phyloP scores from a whole-genome alignment of 2,113 vertebrate species.

The Marmota monax region DNA sequence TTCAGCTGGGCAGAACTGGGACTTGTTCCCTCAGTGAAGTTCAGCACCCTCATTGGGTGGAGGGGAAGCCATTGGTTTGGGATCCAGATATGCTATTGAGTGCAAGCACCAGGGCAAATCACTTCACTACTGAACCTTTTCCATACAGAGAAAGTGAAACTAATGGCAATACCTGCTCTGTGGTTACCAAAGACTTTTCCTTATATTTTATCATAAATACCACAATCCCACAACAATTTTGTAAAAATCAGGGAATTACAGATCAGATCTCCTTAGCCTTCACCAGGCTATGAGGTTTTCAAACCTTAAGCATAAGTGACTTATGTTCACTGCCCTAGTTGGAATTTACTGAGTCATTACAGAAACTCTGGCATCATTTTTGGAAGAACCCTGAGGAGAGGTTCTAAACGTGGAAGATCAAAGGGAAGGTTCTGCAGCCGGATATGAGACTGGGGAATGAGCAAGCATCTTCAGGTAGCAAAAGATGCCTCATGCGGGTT shows the following conservation, averaged over 20 bases:
- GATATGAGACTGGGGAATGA: neutral
- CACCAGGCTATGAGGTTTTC: neutral
- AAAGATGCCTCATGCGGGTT: neutral
- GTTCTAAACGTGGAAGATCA: conserved; percentile 17
- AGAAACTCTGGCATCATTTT: conserved; percentile 15
- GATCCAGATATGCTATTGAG: neutral
- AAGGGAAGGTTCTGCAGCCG: neutral
- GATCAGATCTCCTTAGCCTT: neutral
- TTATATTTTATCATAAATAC: neutral
- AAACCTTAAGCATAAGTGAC: neutral
- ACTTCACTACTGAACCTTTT: neutral
- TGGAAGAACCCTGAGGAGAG: neutral
- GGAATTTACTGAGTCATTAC: neutral
- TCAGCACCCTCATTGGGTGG: neutral
- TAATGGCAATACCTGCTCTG: neutral
- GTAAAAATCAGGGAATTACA: neutral
- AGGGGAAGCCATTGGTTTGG: neutral
- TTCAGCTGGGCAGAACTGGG: neutral
- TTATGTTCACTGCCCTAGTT: neutral
- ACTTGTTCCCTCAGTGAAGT: neutral
- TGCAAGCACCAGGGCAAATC: neutral
- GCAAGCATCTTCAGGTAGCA: neutral
- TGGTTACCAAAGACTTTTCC: neutral
- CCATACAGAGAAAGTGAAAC: neutral
- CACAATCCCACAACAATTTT: neutral